These are phyloP conservation scores for Kuschelorhynchus macadamiae DNA, from an alignment of 2,888 invertebrate species.

Conservation along the genomic window DNA sequence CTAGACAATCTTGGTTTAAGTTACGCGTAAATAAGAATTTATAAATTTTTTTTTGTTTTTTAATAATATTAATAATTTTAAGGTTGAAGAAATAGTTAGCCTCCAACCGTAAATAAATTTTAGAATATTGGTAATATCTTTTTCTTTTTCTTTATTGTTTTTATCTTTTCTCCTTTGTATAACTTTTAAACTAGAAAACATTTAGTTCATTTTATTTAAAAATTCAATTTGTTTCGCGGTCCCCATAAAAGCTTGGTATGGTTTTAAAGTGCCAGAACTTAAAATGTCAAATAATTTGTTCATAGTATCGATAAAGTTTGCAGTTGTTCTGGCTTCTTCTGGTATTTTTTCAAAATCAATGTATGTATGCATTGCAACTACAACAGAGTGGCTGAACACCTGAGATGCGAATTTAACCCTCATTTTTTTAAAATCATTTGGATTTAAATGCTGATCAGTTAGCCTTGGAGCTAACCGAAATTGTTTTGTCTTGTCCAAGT, in stretches of 20 bases:
- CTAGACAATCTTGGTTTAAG: constrained; percentile 12
- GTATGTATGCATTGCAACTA: no score
- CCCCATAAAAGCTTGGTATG: constrained; percentile 20
- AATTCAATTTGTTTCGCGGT: constrained; percentile 2
- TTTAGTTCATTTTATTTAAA: constrained; percentile 8
- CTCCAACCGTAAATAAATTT: constrained; percentile 27
- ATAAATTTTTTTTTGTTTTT: constrained; percentile 18
- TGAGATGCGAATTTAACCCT: background rate
- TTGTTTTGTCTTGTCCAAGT: background rate
- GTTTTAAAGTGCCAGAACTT: constrained; percentile 15
- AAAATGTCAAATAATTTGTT: constrained; percentile 13
- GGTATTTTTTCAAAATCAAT: no score
- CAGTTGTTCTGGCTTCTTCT: background rate
- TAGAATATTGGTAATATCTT: constrained; percentile 20
- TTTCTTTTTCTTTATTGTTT: background rate
- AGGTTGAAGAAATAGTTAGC: constrained; percentile 12
- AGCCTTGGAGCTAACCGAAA: background rate
- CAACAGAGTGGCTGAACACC: background rate
- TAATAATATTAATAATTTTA: constrained; percentile 12
- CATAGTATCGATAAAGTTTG: constrained; percentile 15
- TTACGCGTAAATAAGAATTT: constrained; percentile 14
- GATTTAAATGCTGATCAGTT: background rate
- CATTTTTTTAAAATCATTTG: background rate
- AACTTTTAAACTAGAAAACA: constrained; percentile 2
- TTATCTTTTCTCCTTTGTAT: no score